Conservation (phyloP, 1,140 invertebrate species). For the Pseudomyrmex sp. region DNA sequence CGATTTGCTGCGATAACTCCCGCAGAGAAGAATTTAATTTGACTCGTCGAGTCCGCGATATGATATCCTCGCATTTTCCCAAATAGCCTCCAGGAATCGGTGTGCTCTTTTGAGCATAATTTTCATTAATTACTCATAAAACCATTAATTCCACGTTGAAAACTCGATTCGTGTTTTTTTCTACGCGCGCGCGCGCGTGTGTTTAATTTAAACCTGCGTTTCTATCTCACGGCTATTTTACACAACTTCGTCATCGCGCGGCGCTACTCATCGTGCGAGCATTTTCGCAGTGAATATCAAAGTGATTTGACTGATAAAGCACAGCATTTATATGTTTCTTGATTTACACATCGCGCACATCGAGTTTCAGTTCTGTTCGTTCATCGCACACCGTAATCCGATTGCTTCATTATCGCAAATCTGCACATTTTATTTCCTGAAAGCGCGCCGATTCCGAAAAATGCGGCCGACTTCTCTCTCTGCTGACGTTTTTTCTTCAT, state of each 20-base stretch:
- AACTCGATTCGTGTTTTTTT: slow-evolving; percentile 32
- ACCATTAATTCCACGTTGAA: slow-evolving; percentile 46
- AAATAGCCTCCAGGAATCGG: slow-evolving; percentile 23
- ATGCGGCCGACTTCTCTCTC: neutral
- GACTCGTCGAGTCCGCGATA: slow-evolving; percentile 30
- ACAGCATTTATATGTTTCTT: slow-evolving; percentile 19
- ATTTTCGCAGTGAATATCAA: neutral
- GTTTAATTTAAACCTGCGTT: slow-evolving; percentile 30
- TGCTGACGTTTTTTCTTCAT: slow-evolving; percentile 17
- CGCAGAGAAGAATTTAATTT: slow-evolving; percentile 42
- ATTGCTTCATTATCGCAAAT: slow-evolving; percentile 33
- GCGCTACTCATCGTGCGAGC: neutral
- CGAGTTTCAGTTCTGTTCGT: slow-evolving; percentile 25
- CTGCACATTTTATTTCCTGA: slow-evolving; percentile 21
- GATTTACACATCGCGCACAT: slow-evolving; percentile 38
- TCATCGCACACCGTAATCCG: slow-evolving; percentile 33
- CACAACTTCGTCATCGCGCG: neutral
- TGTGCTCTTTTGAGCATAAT: slow-evolving; percentile 48
- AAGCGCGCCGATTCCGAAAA: neutral
- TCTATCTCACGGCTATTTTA: slow-evolving; percentile 39
- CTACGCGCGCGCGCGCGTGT: neutral
- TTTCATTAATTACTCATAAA: slow-evolving; percentile 54
- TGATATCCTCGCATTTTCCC: slow-evolving; percentile 22
- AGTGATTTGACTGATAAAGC: slow-evolving; percentile 8
- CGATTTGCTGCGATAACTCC: slow-evolving; percentile 30